These are phyloP conservation scores for Bruchidius siliquastri DNA, from an alignment of 2,888 invertebrate species.

Conservation along the genomic window DNA sequence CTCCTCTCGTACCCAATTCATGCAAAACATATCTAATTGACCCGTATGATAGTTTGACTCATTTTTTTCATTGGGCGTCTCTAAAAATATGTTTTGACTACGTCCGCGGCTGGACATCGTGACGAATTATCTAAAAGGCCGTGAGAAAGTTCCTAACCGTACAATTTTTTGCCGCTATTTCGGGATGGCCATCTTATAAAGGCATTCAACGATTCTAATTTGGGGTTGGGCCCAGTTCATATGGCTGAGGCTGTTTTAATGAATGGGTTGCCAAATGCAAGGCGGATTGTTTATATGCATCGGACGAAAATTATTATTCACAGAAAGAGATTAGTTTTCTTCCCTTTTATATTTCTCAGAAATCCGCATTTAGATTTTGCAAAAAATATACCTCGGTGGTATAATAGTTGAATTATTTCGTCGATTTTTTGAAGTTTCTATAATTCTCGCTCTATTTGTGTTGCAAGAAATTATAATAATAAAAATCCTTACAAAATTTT, in stretches of 20 bases:
- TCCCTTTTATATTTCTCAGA: neutral
- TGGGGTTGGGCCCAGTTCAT: neutral
- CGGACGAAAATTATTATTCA: neutral
- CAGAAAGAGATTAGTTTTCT: neutral
- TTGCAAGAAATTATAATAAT: too few relatives aligned
- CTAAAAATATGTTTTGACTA: neutral
- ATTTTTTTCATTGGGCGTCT: neutral
- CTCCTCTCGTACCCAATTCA: neutral
- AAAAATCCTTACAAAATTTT: too few relatives aligned
- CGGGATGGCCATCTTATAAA: neutral
- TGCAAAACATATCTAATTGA: neutral
- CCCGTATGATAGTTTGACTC: neutral
- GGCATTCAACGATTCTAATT: neutral
- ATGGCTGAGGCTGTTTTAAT: neutral
- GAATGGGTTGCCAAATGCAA: neutral
- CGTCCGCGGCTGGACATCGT: neutral
- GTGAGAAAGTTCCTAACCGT: neutral
- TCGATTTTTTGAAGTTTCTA: too few relatives aligned
- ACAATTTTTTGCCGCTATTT: neutral
- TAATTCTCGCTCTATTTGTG: too few relatives aligned
- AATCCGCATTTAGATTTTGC: neutral
- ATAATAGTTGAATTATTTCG: too few relatives aligned
- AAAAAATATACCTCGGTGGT: too few relatives aligned
- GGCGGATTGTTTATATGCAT: neutral
- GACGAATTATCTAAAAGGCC: neutral